A percentile compares a stretch with the other conserved stretches of the same genome.
Evolutionary conservation across 1,140 invertebrate genomes (phyloP).

Genomic region (Heliconius nattereri): DNA sequence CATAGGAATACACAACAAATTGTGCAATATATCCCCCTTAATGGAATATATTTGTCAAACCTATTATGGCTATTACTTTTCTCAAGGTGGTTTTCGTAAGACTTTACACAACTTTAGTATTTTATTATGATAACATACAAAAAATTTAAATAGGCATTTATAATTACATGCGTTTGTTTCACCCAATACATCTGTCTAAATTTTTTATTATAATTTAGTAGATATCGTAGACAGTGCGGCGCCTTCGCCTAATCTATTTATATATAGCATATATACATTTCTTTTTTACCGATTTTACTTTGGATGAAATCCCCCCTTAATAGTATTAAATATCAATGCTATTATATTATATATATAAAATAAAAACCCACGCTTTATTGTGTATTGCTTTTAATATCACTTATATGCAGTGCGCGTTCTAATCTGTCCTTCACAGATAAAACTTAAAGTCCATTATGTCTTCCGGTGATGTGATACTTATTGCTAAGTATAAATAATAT

Average conservation of each 20-base stretch:
- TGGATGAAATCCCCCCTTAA: not conserved
- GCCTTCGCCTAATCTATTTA: not conserved
- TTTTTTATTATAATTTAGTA: not conserved
- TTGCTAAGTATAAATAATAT: slow-evolving; percentile 16
- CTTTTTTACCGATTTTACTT: not conserved
- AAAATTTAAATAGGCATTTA: not conserved
- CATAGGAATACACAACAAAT: slow-evolving; percentile 26
- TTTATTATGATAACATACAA: slow-evolving; percentile 25
- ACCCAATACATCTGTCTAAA: not conserved
- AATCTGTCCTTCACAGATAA: slow-evolving; percentile 58
- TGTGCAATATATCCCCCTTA: slow-evolving; percentile 61
- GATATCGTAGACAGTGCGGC: slow-evolving; percentile 12
- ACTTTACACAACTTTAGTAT: slow-evolving; percentile 31
- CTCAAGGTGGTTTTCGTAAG: slow-evolving; percentile 71
- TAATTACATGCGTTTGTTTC: not conserved
- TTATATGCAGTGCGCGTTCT: slow-evolving; percentile 62
- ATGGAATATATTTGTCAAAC: slow-evolving; percentile 71
- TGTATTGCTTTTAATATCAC: slow-evolving; percentile 42
- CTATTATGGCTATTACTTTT: slow-evolving; percentile 65
- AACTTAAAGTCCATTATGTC: slow-evolving; percentile 53
- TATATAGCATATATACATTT: not conserved
- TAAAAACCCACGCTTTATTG: not conserved
- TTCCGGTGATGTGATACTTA: slow-evolving; percentile 47
- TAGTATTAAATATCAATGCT: not conserved
- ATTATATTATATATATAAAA: not conserved